Conservation (phyloP, 2,888 invertebrate species). For the Schizaphis graminum region DNA sequence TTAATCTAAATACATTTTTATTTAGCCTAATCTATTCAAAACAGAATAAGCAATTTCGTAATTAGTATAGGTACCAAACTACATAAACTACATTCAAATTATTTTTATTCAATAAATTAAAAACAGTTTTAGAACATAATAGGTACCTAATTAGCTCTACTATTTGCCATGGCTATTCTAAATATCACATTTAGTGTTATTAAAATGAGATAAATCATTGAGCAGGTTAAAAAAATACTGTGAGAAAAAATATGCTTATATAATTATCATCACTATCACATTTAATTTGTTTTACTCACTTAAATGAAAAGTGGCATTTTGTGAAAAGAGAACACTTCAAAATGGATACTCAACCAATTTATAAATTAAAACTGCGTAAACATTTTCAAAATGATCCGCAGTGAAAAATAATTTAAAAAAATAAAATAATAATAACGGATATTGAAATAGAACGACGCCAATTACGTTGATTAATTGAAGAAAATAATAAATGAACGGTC, state of each 20-base stretch:
- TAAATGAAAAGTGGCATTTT: neutral
- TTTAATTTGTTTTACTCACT: neutral
- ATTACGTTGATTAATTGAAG: slow-evolving; percentile 55
- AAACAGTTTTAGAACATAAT: neutral
- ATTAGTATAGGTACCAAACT: neutral
- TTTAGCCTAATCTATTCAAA: neutral
- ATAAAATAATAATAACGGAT: neutral
- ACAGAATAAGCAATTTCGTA: neutral
- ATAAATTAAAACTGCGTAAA: slow-evolving; percentile 30
- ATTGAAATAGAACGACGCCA: slow-evolving; percentile 38
- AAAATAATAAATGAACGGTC: slow-evolving; percentile 50
- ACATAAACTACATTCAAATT: neutral
- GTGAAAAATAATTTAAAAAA: slow-evolving; percentile 18
- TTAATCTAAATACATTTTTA: neutral
- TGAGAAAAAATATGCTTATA: neutral
- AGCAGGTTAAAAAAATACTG: neutral
- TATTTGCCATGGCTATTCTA: neutral
- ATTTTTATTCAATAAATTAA: neutral
- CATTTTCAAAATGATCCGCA: slow-evolving; percentile 30
- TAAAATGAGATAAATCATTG: neutral
- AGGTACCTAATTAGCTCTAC: neutral
- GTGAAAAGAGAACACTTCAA: neutral
- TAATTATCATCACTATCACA: neutral
- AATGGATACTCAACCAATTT: slow-evolving; percentile 14
- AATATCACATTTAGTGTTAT: neutral